These are phyloP conservation scores for Melangyna quadrimaculata DNA, from an alignment of 2,888 invertebrate genomes.

Conservation along the genomic window DNA sequence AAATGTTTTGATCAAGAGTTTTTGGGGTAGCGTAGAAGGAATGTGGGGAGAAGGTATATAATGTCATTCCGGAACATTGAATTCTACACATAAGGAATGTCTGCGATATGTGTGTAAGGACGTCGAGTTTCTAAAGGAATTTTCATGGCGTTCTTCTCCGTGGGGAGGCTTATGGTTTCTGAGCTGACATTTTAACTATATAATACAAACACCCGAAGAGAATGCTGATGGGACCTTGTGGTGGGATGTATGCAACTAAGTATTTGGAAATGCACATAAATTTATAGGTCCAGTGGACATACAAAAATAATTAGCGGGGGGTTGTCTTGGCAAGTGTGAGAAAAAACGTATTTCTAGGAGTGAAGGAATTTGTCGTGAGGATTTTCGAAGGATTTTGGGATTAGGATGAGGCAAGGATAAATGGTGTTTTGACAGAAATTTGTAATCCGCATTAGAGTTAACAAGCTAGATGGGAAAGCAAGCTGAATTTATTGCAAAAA, in stretches of 20 bases:
- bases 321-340: background rate
- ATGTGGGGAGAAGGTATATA: constrained; percentile 8
- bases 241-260: background rate
- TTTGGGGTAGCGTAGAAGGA: background rate
- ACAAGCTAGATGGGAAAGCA: background rate
- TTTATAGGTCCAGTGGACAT: constrained; percentile 40
- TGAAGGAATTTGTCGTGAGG: constrained; percentile 35
- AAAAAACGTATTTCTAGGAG: background rate
- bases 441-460: background rate
- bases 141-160: constrained; percentile 25
- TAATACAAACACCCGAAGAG: constrained; percentile 24
- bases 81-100: constrained; percentile 42
- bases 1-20: constrained; percentile 63
- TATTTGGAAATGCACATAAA: constrained; percentile 59
- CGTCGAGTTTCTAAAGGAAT: background rate
- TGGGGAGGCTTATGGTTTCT: constrained; percentile 57
- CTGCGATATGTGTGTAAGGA: constrained; percentile 29
- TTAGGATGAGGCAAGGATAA: background rate
- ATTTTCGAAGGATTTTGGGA: constrained; percentile 20
- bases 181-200: constrained; percentile 51
- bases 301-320: constrained; percentile 61
- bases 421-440: constrained; percentile 5
- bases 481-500: background rate
- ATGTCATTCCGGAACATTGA: constrained; percentile 61
- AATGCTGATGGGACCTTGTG: constrained; percentile 43